phyloP scores from a whole-genome alignment of 1,140 invertebrate genomes.

The Papilio glaucus region DNA sequence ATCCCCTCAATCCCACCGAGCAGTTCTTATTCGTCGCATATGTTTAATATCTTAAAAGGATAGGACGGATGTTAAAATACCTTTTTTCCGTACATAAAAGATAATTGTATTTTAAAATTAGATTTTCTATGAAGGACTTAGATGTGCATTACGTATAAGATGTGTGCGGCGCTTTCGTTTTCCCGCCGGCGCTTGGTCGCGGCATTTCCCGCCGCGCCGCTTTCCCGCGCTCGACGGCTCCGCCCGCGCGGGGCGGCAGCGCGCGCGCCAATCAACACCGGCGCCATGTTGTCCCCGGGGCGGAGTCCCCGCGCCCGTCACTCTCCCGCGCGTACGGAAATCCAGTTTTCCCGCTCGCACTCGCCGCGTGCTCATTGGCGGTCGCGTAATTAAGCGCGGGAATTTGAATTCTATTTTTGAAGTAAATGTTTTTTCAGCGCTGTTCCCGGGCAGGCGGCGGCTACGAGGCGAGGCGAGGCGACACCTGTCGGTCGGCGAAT shows the following conservation, averaged over 20 bases:
- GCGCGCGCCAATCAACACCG: conserved; percentile 76
- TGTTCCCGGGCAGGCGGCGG: conserved; percentile 59
- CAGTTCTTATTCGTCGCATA: too few relatives aligned
- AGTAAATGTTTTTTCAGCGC: conserved; percentile 81
- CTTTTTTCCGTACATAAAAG: too few relatives aligned
- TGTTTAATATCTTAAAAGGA: too few relatives aligned
- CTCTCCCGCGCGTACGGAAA: conserved; percentile 54
- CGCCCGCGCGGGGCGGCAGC: conserved; percentile 59
- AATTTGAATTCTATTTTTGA: conserved; percentile 83
- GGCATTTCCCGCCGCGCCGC: conserved; percentile 66
- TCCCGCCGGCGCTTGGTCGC: conserved; percentile 48
- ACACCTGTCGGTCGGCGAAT: conserved; percentile 57
- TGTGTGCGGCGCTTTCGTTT: conserved; percentile 28
- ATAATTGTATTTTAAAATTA: too few relatives aligned
- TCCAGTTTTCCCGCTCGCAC: conserved; percentile 61
- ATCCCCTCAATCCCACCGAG: too few relatives aligned
- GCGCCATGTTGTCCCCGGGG: conserved; percentile 80
- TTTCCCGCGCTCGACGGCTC: conserved; percentile 64
- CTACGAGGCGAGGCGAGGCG: conserved; percentile 57
- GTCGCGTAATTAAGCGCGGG: conserved; percentile 80
- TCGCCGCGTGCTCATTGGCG: conserved; percentile 70
- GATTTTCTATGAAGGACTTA: not conserved
- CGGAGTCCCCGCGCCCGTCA: conserved; percentile 57
- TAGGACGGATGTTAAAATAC: too few relatives aligned
- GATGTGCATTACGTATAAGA: conserved; percentile 32